phyloP scores from a whole-genome alignment of 2,113 vertebrate species.

The Paraplagusia blochii region DNA sequence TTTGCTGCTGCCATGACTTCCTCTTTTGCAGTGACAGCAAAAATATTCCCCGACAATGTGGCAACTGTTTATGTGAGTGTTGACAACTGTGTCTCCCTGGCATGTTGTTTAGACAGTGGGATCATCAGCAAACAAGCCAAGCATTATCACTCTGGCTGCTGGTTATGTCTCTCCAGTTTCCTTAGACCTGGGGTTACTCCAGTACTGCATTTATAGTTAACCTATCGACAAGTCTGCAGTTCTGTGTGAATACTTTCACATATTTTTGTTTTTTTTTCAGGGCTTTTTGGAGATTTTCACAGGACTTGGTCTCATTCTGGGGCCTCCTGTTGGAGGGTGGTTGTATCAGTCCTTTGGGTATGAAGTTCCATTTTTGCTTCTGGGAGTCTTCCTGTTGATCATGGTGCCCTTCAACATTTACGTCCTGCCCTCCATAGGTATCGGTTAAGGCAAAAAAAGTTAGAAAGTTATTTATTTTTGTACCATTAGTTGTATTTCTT shows the following conservation, averaged over 20 bases:
- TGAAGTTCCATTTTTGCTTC: constrained; percentile 85
- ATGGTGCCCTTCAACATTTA: constrained; percentile 88
- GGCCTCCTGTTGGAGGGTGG: constrained; percentile 91
- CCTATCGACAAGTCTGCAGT: background rate
- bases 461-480: background rate
- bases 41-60: constrained; percentile 89
- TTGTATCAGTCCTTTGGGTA: constrained; percentile 92
- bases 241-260: background rate
- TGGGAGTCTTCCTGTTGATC: constrained; percentile 84
- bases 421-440: constrained; percentile 86
- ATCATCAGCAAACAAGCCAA: constrained; percentile 42
- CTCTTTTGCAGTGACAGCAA: constrained; percentile 83
- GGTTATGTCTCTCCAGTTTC: constrained; percentile 10
- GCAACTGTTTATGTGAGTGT: constrained; percentile 90
- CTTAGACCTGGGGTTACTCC: background rate
- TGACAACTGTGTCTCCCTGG: constrained; percentile 31
- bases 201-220: background rate
- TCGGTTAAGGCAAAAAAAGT: background rate
- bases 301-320: constrained; percentile 87
- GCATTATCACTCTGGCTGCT: constrained; percentile 9
- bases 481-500: background rate
- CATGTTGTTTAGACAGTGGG: constrained; percentile 43
- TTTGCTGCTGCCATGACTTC: constrained; percentile 86
- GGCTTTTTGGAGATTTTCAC: constrained; percentile 90
- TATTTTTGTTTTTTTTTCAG: constrained; percentile 63